Percentiles rank a stretch among this genome's conserved stretches.
phyloP scores from a whole-genome alignment of 2,888 invertebrate species.

The Margaritifera margaritifera region DNA sequence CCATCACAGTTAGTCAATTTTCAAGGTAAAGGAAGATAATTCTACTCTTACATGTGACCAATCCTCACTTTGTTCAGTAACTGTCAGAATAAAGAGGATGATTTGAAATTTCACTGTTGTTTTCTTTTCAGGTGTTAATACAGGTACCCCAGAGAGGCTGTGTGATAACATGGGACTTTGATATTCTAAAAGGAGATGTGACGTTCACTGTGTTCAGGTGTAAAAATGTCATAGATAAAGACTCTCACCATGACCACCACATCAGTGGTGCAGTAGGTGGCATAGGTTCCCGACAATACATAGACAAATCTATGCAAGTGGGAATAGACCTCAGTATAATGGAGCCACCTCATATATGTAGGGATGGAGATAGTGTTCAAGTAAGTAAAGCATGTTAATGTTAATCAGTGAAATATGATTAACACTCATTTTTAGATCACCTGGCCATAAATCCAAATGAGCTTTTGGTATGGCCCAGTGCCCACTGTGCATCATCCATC shows the following conservation, averaged over 20 bases:
- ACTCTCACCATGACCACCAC: conserved; percentile 67
- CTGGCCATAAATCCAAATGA: too few species aligned
- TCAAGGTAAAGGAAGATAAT: too few species aligned
- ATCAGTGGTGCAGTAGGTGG: conserved; percentile 64
- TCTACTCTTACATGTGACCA: too few species aligned
- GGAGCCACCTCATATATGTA: conserved; percentile 87
- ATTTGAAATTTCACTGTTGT: too few species aligned
- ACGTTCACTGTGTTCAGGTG: conserved; percentile 83
- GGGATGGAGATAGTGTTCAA: conserved; percentile 95
- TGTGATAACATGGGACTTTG: conserved; percentile 97
- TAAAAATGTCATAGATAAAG: conserved; percentile 53
- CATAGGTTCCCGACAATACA: conserved; percentile 71
- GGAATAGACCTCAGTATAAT: conserved; percentile 85
- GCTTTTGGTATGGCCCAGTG: too few species aligned
- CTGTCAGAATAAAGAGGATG: too few species aligned
- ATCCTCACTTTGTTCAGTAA: too few species aligned
- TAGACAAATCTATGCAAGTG: conserved; percentile 78
- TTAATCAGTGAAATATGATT: conserved; percentile 7
- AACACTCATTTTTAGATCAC: background rate
- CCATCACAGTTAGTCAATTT: too few species aligned
- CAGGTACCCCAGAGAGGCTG: conserved; percentile 87
- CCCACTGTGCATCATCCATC: too few species aligned
- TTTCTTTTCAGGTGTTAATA: conserved; percentile 76
- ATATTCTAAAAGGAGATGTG: conserved; percentile 91
- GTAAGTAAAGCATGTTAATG: conserved; percentile 72